A percentile compares a stretch with the other conserved stretches of the same genome.
phyloP scores from a whole-genome alignment of 1,140 invertebrate species.

The Plutomurus gul region DNA sequence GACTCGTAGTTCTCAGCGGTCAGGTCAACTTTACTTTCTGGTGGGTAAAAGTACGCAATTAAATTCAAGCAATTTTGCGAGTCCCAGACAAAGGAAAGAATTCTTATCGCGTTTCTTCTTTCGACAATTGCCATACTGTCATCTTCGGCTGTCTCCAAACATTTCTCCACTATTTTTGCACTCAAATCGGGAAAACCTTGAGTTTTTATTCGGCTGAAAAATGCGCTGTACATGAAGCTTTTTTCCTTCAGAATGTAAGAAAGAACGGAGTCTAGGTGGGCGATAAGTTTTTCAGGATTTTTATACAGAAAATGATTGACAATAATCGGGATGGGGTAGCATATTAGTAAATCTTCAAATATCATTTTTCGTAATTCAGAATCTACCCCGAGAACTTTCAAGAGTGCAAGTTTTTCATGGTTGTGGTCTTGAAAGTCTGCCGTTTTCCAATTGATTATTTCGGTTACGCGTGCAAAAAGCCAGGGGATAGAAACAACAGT shows the following conservation, averaged over 20 bases:
- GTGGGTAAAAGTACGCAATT: slow-evolving; percentile 29
- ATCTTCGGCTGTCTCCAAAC: slow-evolving; percentile 36
- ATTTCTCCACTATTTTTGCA: slow-evolving; percentile 34
- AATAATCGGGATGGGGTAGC: background rate
- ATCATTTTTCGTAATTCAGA: background rate
- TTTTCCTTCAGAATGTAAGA: background rate
- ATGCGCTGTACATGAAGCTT: slow-evolving; percentile 7
- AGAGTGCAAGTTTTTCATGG: too few relatives aligned
- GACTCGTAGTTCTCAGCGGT: background rate
- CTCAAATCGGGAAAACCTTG: slow-evolving; percentile 35
- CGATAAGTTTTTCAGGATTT: slow-evolving; percentile 2
- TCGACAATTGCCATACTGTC: background rate
- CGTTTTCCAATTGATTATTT: too few relatives aligned
- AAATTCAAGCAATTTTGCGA: slow-evolving; percentile 30
- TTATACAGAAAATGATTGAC: background rate
- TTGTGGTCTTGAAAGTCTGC: too few relatives aligned
- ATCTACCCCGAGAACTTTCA: background rate
- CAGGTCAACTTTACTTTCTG: background rate
- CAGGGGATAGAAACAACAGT: too few relatives aligned
- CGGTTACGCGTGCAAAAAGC: too few relatives aligned
- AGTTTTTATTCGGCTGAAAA: slow-evolving; percentile 21
- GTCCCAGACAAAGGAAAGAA: slow-evolving; percentile 29
- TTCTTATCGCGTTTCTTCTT: slow-evolving; percentile 13
- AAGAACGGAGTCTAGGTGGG: background rate
- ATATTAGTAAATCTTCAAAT: background rate